phyloP scores from a whole-genome alignment of 1,140 invertebrate genomes.

The Bombus fervidus region DNA sequence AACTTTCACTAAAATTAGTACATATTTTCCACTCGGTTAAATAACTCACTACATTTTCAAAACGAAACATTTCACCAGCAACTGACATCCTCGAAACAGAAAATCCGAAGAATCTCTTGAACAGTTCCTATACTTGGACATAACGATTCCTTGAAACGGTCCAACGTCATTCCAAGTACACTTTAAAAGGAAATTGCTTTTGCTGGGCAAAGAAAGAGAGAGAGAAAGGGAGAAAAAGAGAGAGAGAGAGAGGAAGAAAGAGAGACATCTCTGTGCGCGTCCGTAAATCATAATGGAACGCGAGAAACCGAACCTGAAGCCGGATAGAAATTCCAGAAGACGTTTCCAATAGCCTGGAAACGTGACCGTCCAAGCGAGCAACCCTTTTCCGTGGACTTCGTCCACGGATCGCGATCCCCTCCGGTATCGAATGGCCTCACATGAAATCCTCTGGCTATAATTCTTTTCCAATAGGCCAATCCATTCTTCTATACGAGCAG shows the following conservation, averaged over 20 bases:
- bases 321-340: neutral
- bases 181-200: conserved; percentile 32
- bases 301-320: conserved; percentile 4
- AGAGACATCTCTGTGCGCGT: neutral
- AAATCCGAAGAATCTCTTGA: neutral
- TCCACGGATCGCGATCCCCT: neutral
- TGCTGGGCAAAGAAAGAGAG: neutral
- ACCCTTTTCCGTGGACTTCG: neutral
- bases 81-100: neutral
- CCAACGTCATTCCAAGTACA: neutral
- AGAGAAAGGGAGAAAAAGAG: neutral
- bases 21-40: too few relatives aligned
- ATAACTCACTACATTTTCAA: too few relatives aligned
- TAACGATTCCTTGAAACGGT: neutral
- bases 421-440: neutral
- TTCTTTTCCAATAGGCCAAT: conserved; percentile 54
- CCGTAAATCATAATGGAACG: conserved; percentile 16
- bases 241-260: neutral
- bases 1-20: too few relatives aligned
- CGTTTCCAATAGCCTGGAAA: conserved; percentile 33
- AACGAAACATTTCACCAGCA: too few relatives aligned
- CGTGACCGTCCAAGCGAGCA: neutral
- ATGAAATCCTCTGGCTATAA: conserved; percentile 36
- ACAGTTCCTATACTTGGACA: neutral
- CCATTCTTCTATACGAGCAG: conserved; percentile 39